Evolutionary conservation across 2,888 invertebrate genomes (phyloP).

Genomic region (Phyllotreta cruciferae): DNA sequence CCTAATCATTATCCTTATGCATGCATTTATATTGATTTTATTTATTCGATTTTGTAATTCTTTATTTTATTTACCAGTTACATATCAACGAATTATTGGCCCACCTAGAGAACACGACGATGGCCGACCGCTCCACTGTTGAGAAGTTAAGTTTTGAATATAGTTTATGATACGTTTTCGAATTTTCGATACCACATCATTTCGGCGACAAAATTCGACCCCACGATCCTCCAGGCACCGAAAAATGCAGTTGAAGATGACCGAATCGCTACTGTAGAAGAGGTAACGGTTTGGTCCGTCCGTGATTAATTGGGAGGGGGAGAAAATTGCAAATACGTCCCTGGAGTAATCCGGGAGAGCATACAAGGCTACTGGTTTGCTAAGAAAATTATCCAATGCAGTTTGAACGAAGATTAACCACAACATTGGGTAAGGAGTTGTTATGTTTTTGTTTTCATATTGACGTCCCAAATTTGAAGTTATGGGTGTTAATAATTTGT

Average conservation of each 20-base stretch:
- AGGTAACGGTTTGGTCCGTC: background rate
- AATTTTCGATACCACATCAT: constrained; percentile 1
- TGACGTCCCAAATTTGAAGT: constrained; percentile 22
- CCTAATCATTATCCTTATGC: too few relatives aligned
- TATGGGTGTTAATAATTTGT: constrained; percentile 12
- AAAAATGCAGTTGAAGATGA: constrained; percentile 28
- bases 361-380: background rate
- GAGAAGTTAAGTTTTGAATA: constrained; percentile 25
- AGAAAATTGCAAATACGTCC: background rate
- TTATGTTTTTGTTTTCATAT: constrained; percentile 23
- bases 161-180: constrained; percentile 18
- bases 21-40: background rate
- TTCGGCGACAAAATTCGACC: constrained; percentile 13
- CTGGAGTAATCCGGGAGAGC: background rate
- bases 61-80: constrained; percentile 11
- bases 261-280: background rate
- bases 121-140: background rate
- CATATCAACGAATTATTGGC: constrained; percentile 18
- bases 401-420: constrained; percentile 3
- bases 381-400: background rate
- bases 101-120: constrained; percentile 5
- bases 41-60: background rate
- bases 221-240: background rate
- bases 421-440: constrained; percentile 5
- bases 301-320: background rate